Evolutionary conservation across 64 coral and sea anemone genomes (phyloP), one percentile per base, ranked within the genome.

Genomic region (Dendronephthya gigantea): DNA sequence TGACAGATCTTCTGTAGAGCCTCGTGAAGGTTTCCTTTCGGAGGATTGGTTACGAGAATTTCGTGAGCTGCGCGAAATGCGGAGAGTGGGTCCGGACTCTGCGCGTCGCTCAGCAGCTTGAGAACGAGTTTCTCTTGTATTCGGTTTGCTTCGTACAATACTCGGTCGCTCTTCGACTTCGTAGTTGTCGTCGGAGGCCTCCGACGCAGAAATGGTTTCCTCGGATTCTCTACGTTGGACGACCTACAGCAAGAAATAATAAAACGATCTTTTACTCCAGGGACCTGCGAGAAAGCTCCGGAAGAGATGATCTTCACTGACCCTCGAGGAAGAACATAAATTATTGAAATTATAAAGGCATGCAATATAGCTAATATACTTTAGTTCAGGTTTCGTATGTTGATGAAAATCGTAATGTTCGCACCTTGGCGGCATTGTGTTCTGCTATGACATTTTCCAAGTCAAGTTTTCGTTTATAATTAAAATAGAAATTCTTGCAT

Each of bases 401-500:
- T n/a, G n/a, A n/a, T n/a, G n/a, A n/a, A n/a, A n/a, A n/a, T n/a
- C n/a, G n/a, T n/a, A n/a, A n/a, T 34, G 10, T 51, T 76, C 51
- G 85, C 30, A 98, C 95, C 92, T 98, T 98, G 14, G 81, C 82
- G 35, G 89, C 87, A 68, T 98, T 92, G 36, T 91, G 89, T 85
- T 98, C 95, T 9, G 95, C 95, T 12, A 98, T 89, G n/a, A 98
- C 66, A 30, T 48, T 72, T 50, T 98, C 95, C 32, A 98, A 62
- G 82, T 90, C 92, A 17, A 98, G 81, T 75, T 93, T 98, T 50
- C 91, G 93, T 83, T 98, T 98, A 87, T 98, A 98, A 55, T 98
- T 98, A 68, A 98, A 98, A 49, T 98, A 98, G 66, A 98, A 98
- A 82, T 98, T 98, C 72, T 98, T 98, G 84, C 95, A 98, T 55